phyloP scores from a whole-genome alignment of 2,797 vertebrate species.

The Caiman crocodilus region DNA sequence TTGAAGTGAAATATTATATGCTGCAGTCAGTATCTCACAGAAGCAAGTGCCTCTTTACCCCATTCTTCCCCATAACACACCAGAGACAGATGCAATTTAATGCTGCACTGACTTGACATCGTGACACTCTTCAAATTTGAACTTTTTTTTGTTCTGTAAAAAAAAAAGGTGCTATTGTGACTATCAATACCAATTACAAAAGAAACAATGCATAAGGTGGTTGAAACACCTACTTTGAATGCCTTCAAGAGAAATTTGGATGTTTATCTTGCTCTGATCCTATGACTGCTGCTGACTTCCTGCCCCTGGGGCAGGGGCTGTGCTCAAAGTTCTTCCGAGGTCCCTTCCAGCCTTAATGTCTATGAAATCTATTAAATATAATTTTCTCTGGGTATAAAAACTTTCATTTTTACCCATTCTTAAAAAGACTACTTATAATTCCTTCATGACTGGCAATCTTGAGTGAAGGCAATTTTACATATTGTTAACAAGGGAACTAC shows the following conservation, averaged over 20 bases:
- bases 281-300: too few relatives aligned
- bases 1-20: neutral
- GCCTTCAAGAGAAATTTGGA: too few relatives aligned
- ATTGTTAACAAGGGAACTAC: too few relatives aligned
- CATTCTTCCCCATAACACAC: neutral
- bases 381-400: too few relatives aligned
- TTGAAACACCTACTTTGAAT: too few relatives aligned
- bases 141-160: neutral
- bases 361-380: too few relatives aligned
- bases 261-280: too few relatives aligned
- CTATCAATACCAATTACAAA: neutral
- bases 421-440: neutral
- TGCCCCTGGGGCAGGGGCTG: too few relatives aligned
- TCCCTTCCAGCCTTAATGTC: too few relatives aligned
- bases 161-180: neutral
- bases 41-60: neutral
- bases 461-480: neutral
- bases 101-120: neutral
- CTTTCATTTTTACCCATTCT: neutral
- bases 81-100: neutral
- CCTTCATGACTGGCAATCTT: neutral
- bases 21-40: neutral
- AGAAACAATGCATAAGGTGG: neutral
- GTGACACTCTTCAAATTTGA: neutral
- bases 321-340: too few relatives aligned